These are phyloP conservation scores for Hyperoodon ampullatus DNA, from an alignment of 2,113 vertebrate species.

Conservation along the genomic window DNA sequence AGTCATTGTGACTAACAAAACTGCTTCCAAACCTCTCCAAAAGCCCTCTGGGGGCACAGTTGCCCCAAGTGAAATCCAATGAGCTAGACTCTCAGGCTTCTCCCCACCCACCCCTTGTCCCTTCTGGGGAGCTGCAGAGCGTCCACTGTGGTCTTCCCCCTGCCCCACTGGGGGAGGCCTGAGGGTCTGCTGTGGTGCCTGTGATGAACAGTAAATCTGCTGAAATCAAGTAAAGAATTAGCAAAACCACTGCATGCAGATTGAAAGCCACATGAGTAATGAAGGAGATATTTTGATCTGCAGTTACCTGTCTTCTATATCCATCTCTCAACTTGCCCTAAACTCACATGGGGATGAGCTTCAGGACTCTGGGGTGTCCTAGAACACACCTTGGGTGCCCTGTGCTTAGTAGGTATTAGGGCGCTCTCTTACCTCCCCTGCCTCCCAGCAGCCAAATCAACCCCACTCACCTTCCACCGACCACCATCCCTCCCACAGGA, in stretches of 20 bases:
- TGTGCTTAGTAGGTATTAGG: background rate
- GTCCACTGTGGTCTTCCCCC: background rate
- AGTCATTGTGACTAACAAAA: background rate
- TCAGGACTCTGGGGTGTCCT: background rate
- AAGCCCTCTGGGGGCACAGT: background rate
- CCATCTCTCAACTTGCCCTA: background rate
- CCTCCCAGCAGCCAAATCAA: background rate
- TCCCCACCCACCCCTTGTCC: background rate
- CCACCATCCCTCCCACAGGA: background rate
- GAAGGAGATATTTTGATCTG: background rate
- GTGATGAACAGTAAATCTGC: background rate
- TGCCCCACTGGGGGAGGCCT: background rate
- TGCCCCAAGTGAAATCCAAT: background rate
- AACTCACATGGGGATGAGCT: background rate
- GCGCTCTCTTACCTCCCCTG: background rate
- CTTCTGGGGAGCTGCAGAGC: background rate
- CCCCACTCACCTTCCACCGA: background rate
- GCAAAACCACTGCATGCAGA: background rate
- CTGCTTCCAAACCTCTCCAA: background rate
- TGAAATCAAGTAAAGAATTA: conserved; percentile 4
- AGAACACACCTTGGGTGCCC: background rate
- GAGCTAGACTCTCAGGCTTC: background rate
- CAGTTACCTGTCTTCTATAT: background rate
- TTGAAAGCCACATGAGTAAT: background rate
- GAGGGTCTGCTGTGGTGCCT: background rate